Evolutionary conservation across 1,140 invertebrate genomes (phyloP).

Genomic region (Apis mellifera): Amel_HAv3.1 CM009941.2:13285501-13286000

Average conservation of each 20-base stretch:
- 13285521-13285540: too few relatives aligned
- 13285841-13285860: constrained; percentile 42
- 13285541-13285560: too few relatives aligned
- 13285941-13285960: too few relatives aligned
- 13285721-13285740: too few relatives aligned
- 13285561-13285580: too few relatives aligned
- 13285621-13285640: constrained; percentile 52
- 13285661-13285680: neutral
- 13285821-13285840: constrained; percentile 69
- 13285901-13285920: too few relatives aligned
- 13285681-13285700: constrained; percentile 8
- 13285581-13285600: constrained; percentile 46
- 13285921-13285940: too few relatives aligned
- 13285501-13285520: too few relatives aligned
- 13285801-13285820: constrained; percentile 72
- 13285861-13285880: constrained; percentile 72
- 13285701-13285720: too few relatives aligned
- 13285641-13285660: constrained; percentile 34
- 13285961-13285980: too few relatives aligned
- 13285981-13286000: too few relatives aligned
- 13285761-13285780: constrained; percentile 74
- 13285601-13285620: constrained; percentile 62
- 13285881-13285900: constrained; percentile 45
- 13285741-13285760: too few relatives aligned
- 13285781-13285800: constrained; percentile 72